Evolutionary conservation across 23 tunicate genomes (phyloP).

Genomic region (Phallusia fumigata): DNA sequence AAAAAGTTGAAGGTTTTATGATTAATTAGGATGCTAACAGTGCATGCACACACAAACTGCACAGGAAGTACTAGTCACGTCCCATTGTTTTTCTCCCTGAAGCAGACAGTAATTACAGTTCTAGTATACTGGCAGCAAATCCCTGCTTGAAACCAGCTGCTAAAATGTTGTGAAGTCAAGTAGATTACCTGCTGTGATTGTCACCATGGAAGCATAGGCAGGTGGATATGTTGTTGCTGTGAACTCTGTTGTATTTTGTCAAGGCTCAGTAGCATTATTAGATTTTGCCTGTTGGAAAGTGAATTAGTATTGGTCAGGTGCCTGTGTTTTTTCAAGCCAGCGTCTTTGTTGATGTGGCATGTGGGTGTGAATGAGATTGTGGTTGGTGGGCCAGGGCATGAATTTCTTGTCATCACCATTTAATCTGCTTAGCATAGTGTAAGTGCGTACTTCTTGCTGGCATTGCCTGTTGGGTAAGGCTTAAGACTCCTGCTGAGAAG

Average conservation of each 20-base stretch:
- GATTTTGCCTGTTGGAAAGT: neutral
- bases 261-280: neutral
- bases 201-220: neutral
- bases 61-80: conserved; percentile 11
- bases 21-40: neutral
- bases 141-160: no score
- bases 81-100: conserved; percentile 2
- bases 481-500: neutral
- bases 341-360: neutral
- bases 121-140: neutral
- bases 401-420: neutral
- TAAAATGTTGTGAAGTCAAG: no score
- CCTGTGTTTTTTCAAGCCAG: neutral
- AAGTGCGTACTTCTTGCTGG: neutral
- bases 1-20: neutral
- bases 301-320: conserved; percentile 11
- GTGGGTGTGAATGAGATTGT: neutral
- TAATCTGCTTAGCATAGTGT: neutral
- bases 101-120: neutral
- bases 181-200: no score
- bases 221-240: neutral
- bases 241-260: neutral
- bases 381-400: neutral
- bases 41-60: conserved; percentile 1
- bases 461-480: neutral